phyloP scores from a whole-genome alignment of 2,888 invertebrate genomes.

The Blera fallax region DNA sequence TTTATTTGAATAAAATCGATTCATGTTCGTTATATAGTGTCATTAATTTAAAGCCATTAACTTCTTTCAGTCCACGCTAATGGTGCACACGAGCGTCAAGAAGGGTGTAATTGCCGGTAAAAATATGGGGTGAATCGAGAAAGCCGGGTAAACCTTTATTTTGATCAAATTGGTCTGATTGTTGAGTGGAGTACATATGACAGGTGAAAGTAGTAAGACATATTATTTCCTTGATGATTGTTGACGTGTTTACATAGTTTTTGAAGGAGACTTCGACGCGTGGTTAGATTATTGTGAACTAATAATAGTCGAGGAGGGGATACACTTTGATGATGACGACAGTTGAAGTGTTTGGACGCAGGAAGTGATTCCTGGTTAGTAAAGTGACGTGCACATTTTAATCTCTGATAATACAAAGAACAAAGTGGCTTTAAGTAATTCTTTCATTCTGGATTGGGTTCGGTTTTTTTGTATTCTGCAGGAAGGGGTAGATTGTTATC shows the following conservation, averaged over 20 bases:
- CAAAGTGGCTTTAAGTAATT: background rate
- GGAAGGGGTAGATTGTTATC: background rate
- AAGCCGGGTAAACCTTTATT: background rate
- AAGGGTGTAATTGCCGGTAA: background rate
- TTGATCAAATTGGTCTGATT: slow-evolving; percentile 12
- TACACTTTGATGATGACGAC: background rate
- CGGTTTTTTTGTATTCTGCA: background rate
- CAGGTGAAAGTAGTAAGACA: background rate
- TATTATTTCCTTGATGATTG: background rate
- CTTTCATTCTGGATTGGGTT: background rate
- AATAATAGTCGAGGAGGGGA: background rate
- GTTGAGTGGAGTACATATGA: background rate
- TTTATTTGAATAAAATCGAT: slow-evolving; percentile 52
- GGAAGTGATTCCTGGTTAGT: background rate
- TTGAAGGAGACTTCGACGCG: background rate
- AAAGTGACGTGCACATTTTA: background rate
- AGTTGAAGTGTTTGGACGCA: background rate
- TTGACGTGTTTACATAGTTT: background rate
- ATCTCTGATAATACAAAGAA: background rate
- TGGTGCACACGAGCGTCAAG: background rate
- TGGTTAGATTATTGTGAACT: background rate
- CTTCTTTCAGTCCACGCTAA: background rate
- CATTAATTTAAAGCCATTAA: slow-evolving; percentile 22
- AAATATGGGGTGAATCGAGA: background rate
- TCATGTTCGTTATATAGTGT: slow-evolving; percentile 2